phyloP scores from a whole-genome alignment of 2,888 invertebrate species.

The Metellina segmentata region DNA sequence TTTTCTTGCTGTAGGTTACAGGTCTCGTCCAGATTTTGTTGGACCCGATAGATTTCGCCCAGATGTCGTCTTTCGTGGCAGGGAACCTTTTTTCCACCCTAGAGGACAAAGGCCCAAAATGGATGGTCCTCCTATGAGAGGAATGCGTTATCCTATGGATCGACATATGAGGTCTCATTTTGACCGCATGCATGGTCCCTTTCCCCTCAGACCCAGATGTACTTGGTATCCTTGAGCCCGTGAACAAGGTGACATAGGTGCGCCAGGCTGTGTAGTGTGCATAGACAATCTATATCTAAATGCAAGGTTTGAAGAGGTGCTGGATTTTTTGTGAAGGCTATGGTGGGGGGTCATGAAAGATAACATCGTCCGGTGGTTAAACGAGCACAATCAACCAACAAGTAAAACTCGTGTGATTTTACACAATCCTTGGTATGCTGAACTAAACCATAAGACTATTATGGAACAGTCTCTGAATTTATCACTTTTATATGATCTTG shows the following conservation, averaged over 20 bases:
- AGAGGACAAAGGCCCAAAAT: conserved; percentile 27
- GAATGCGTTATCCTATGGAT: conserved; percentile 30
- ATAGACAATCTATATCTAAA: conserved; percentile 95
- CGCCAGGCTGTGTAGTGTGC: conserved; percentile 90
- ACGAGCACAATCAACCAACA: conserved; percentile 92
- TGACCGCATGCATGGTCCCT: conserved; percentile 55
- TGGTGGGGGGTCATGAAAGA: conserved; percentile 88
- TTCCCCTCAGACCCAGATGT: conserved; percentile 17
- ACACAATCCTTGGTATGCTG: conserved; percentile 88
- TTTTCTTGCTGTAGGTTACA: background rate
- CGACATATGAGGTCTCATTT: conserved; percentile 38
- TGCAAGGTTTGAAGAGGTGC: conserved; percentile 92
- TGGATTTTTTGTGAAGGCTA: conserved; percentile 92
- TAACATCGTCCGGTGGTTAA: conserved; percentile 89
- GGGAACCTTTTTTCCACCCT: background rate
- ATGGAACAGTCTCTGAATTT: conserved; percentile 77
- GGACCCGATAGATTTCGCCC: background rate
- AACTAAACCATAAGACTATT: conserved; percentile 79
- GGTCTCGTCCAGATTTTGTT: no score
- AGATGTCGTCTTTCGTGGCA: conserved; percentile 10
- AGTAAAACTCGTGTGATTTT: conserved; percentile 96
- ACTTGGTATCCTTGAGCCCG: conserved; percentile 22
- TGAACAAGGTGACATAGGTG: conserved; percentile 78
- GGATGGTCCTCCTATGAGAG: conserved; percentile 9
- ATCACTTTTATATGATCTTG: conserved; percentile 36